Base-by-base conservation (phyloP, 2,888 invertebrate genomes). In the Biston betularia region DNA sequence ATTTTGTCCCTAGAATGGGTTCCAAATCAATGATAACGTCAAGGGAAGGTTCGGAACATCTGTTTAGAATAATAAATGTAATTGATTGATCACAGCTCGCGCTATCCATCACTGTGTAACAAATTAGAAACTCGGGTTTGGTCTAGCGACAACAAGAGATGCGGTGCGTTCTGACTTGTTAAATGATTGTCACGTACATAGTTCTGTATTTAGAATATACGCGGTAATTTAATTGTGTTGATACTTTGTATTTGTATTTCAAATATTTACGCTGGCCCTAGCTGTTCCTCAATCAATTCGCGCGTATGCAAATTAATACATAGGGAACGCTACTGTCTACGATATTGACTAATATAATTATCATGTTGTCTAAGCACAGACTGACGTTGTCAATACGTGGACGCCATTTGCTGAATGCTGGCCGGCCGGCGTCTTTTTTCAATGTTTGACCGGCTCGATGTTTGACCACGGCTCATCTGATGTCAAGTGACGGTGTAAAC, bases 61-160 rank as follows among this genome's bases (percentile, higher is more conserved):
- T 40, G 6, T 62, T 33, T 49, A 33, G 24, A 53, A 68, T 62
- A 65, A 64, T 61, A 61, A 49, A 44, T 50, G 54, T 69, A 63
- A 69, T 63, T 69, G 69, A 69, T 69, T 49, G 69, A 69, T 69
- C 63, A 57, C 57, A 56, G 59, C 38, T 63, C 34, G 11, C 9
- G 40, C 48, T 49, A 65, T 69, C 63, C 60, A 69, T 69, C 65
- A 65, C 49, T 56, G 65, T 65, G 50, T 44, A 50, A 52, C 65
- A 65, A 69, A 69, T 69, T 69, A 65, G 52, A 52, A 48, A 63
- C 55, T 58, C 48, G 45, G 54, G 60, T 34, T 40, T 35, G 56
- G 44, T 55, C 48, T 60, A 63, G 60, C 65, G 50, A 45, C n/a
- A 40, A 58, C 35, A 48, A 14, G 48, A 14, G 46, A 42, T 42